Base-by-base conservation (phyloP, 1,140 invertebrate species). In the Ectropis grisescens region DNA sequence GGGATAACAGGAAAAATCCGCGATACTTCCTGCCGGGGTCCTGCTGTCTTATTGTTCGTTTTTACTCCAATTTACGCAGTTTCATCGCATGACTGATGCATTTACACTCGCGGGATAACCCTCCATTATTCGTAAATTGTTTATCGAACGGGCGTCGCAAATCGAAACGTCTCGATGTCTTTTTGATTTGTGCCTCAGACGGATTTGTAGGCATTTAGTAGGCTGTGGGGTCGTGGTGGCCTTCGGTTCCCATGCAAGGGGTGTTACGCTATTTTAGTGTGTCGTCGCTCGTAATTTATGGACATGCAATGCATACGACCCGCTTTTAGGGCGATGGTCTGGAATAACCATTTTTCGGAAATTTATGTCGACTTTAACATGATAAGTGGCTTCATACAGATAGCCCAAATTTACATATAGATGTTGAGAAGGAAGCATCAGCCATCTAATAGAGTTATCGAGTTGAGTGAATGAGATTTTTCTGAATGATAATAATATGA, bases 231-330 rank as follows among this genome's bases (percentile, higher is more conserved):
- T 67, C 44, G 53, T 27, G 26, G 27, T 32, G 50, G 47, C 43
- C 42, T 24, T 37, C 35, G 36, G 66, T 80, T 76, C 71, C 69
- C 71, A 76, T 74, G 65, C 30, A 34, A 57, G 64, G 55, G 71
- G 71, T 70, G 74, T 67, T 68, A 76, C 66, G 75, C 75, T 76
- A 75, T 80, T 76, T 76, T 72, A 61, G 69, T 75, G 57, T 41
- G 61, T 67, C 61, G 57, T 69, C 57, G 54, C 49, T 34, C 48
- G 58, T 75, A 75, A 80, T 80, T 76, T 80, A 80, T 66, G 64
- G 44, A 41, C 56, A 40, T 64, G 64, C 64, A 57, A 60, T 56
- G 58, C 48, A 62, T 55, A 61, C 39, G 42, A 36, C 48, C 47
- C 54, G 69, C 65, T 74, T 67, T 70, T 74, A 74, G 67, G 60